phyloP scores from a whole-genome alignment of 2,888 invertebrate species.

The Apantesis nais region DNA sequence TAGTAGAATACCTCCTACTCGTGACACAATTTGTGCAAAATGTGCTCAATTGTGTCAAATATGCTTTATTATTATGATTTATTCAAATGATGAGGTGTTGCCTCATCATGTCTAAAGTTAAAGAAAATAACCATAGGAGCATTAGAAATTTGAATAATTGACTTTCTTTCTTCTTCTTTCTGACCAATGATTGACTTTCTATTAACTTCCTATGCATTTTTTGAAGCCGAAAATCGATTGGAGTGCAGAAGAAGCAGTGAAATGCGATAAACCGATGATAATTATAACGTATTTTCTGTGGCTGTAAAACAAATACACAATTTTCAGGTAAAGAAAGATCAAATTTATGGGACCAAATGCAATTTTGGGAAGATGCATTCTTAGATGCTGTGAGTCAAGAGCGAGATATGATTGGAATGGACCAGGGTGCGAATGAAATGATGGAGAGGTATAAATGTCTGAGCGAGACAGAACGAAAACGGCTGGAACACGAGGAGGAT shows the following conservation, averaged over 20 bases:
- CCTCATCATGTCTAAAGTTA: not conserved
- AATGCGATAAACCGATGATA: no score
- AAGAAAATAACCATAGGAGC: not conserved
- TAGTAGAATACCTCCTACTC: not conserved
- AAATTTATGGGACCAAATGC: slow-evolving; percentile 98
- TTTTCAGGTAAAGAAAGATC: slow-evolving; percentile 90
- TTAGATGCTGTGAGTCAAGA: slow-evolving; percentile 99
- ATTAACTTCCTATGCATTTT: not conserved
- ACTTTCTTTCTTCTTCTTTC: no score
- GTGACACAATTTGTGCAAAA: not conserved
- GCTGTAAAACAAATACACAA: not conserved
- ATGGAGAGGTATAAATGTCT: slow-evolving; percentile 98
- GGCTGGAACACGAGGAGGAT: slow-evolving; percentile 99
- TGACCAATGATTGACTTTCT: no score
- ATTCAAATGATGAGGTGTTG: no score
- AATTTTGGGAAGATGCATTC: slow-evolving; percentile 99
- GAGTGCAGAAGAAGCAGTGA: no score
- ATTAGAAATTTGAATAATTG: not conserved
- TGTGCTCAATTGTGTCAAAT: no score
- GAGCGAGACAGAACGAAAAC: slow-evolving; percentile 96
- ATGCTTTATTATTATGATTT: not conserved
- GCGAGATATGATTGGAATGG: slow-evolving; percentile 99
- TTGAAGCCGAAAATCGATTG: no score
- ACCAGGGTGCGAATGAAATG: slow-evolving; percentile 99
- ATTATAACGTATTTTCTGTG: no score